Conservation (phyloP, 2,797 vertebrate species). For the Channallabes apus region DNA sequence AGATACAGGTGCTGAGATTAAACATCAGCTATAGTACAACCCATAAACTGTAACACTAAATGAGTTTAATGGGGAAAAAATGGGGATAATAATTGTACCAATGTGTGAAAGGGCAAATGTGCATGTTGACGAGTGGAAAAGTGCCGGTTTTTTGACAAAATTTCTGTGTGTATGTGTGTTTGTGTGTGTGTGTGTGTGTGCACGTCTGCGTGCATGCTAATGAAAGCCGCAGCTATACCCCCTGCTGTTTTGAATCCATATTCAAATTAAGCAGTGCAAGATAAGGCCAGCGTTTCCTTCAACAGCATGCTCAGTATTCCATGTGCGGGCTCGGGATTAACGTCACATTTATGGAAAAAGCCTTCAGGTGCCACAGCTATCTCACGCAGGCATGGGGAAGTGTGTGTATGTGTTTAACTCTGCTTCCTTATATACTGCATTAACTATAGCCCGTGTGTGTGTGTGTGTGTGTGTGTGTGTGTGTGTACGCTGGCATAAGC, state of each 20-base stretch:
- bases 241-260: slow-evolving; percentile 42
- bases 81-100: background rate
- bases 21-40: background rate
- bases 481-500: background rate
- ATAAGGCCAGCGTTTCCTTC: slow-evolving; percentile 25
- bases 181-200: background rate
- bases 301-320: slow-evolving; percentile 35
- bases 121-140: background rate
- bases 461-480: background rate
- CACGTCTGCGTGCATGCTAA: slow-evolving; percentile 11
- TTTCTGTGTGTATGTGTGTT: slow-evolving; percentile 10
- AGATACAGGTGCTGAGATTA: background rate
- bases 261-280: slow-evolving; percentile 20
- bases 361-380: slow-evolving; percentile 25
- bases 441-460: background rate
- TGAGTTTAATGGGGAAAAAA: background rate
- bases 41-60: background rate
- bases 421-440: background rate
- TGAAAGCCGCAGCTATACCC: slow-evolving; percentile 30
- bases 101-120: background rate
- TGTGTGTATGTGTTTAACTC: background rate
- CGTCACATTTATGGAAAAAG: slow-evolving; percentile 25
- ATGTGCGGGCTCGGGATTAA: slow-evolving; percentile 16
- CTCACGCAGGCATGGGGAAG: background rate
- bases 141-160: background rate